A percentile compares a stretch with the other conserved stretches of the same genome.
Conservation (phyloP, 2,113 vertebrate genomes). For the Melozone crissalis region DNA sequence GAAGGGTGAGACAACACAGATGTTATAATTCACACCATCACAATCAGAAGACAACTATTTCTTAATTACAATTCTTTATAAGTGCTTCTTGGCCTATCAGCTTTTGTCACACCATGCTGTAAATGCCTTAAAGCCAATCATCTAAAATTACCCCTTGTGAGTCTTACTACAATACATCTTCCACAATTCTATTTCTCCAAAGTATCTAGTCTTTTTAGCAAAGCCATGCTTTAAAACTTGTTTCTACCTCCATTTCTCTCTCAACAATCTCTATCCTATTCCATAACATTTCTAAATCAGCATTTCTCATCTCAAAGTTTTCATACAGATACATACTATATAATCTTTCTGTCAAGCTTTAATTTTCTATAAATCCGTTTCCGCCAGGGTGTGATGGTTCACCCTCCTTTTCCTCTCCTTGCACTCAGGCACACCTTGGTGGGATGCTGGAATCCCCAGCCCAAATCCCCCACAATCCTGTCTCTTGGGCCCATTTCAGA, state of each 20-base stretch:
- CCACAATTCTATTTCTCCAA: neutral
- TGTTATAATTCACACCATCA: neutral
- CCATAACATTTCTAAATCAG: neutral
- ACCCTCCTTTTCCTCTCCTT: neutral
- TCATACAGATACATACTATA: neutral
- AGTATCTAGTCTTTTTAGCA: neutral
- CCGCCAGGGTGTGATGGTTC: neutral
- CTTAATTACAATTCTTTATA: neutral
- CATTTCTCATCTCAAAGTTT: neutral
- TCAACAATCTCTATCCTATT: neutral
- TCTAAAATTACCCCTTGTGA: neutral
- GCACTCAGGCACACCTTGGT: neutral
- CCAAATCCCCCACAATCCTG: neutral
- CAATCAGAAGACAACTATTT: neutral
- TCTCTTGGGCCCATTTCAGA: neutral
- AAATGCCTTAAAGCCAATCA: neutral
- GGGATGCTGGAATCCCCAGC: neutral
- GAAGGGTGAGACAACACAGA: neutral
- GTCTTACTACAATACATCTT: neutral
- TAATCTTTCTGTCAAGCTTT: neutral
- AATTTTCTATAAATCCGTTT: neutral
- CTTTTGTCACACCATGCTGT: neutral
- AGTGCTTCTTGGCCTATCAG: neutral
- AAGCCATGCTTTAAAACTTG: neutral
- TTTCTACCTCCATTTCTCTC: neutral